A percentile compares a stretch with the other conserved stretches of the same genome.
These are phyloP conservation scores for Leptodactylus fallax DNA, from an alignment of 2,797 vertebrate genomes.

Conservation along the genomic window DNA sequence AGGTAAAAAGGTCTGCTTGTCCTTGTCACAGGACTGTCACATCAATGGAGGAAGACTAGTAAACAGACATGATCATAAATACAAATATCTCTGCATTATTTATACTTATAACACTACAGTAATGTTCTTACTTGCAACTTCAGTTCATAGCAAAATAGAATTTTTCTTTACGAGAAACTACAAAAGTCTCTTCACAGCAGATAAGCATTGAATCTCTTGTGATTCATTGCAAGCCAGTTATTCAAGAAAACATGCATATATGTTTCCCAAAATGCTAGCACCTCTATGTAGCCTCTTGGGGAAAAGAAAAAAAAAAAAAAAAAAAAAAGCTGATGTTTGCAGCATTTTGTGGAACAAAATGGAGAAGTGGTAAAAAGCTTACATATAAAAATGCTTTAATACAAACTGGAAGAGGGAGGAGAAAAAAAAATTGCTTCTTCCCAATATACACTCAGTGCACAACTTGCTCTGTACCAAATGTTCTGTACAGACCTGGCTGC, in stretches of 20 bases:
- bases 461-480: conserved; percentile 39
- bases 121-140: not conserved
- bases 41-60: conserved; percentile 14
- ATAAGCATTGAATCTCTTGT: not conserved
- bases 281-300: not conserved
- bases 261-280: not conserved
- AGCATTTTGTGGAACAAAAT: not conserved
- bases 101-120: not conserved
- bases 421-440: not conserved
- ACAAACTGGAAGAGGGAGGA: conserved; percentile 12
- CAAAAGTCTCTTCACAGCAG: conserved; percentile 7
- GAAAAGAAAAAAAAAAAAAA: too few species aligned
- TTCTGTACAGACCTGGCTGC: conserved; percentile 33
- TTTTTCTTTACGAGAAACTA: not conserved
- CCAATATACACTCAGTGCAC: conserved; percentile 47
- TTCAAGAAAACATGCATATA: conserved; percentile 2
- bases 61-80: not conserved
- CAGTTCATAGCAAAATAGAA: conserved; percentile 39
- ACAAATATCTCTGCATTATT: not conserved
- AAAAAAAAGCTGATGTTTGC: not conserved
- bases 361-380: not conserved
- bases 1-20: conserved; percentile 23
- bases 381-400: conserved; percentile 36
- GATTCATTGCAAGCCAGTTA: conserved; percentile 8
- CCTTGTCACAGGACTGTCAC: not conserved